phyloP scores from a whole-genome alignment of 2,888 invertebrate genomes.

The Chelonus formosanus region DNA sequence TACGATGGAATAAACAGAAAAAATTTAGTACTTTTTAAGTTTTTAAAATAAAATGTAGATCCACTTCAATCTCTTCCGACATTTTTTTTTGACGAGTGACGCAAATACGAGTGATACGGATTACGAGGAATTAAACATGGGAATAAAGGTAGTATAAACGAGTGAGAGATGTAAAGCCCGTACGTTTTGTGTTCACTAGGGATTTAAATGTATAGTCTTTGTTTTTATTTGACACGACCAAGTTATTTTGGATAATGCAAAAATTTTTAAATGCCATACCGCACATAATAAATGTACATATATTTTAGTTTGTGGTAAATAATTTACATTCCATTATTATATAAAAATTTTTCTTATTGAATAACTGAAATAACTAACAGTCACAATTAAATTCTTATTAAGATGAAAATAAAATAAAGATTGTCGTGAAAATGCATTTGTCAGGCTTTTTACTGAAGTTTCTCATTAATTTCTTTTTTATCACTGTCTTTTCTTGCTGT shows the following conservation, averaged over 20 bases:
- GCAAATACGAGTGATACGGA: conserved; percentile 37
- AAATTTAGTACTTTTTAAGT: background rate
- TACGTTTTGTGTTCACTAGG: conserved; percentile 30
- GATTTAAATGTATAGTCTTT: conserved; percentile 42
- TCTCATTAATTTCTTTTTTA: conserved; percentile 23
- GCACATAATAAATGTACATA: too few species aligned
- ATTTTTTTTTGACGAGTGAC: conserved; percentile 18
- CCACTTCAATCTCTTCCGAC: conserved; percentile 1
- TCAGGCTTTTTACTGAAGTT: conserved; percentile 4
- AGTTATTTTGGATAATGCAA: too few species aligned
- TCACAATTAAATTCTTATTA: conserved; percentile 26
- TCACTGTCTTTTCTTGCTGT: conserved; percentile 15
- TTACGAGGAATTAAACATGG: conserved; percentile 43
- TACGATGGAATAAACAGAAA: too few species aligned
- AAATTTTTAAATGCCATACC: too few species aligned
- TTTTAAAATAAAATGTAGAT: background rate
- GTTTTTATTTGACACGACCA: too few species aligned
- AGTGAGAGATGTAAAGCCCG: background rate
- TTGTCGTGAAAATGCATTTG: conserved; percentile 18
- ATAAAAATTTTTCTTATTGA: too few species aligned
- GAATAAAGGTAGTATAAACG: conserved; percentile 27
- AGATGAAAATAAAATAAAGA: conserved; percentile 28
- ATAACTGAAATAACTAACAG: conserved; percentile 5
- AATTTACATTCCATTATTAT: too few species aligned
- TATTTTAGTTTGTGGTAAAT: too few species aligned